Conservation (phyloP, 2,888 invertebrate species). For the Gymnoscelis rufifasciata region DNA sequence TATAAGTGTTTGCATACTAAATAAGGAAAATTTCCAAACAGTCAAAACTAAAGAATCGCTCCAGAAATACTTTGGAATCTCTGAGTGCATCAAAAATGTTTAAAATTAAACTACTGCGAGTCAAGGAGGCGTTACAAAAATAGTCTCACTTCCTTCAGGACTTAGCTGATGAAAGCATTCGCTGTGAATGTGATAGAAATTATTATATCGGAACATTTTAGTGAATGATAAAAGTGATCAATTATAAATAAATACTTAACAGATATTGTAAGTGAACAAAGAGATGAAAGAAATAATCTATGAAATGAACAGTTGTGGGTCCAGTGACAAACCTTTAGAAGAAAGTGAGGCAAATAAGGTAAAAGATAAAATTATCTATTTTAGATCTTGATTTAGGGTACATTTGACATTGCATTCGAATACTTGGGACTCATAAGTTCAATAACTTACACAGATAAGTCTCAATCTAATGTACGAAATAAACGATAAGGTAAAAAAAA, state of each 20-base stretch:
- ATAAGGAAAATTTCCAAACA: constrained; percentile 19
- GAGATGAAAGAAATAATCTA: constrained; percentile 4
- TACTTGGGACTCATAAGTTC: no score
- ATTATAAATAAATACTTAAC: no score
- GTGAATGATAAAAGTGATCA: neutral
- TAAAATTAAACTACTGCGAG: constrained; percentile 54
- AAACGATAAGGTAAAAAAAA: no score
- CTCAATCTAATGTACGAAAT: no score
- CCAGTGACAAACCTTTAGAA: no score
- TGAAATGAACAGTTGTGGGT: constrained; percentile 13
- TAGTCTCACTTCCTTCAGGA: constrained; percentile 44
- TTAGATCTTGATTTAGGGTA: no score
- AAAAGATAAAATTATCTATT: no score
- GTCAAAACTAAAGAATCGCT: constrained; percentile 25
- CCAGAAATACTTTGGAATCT: constrained; percentile 35
- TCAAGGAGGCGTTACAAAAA: constrained; percentile 54
- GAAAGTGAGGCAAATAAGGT: constrained; percentile 10
- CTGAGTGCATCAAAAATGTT: constrained; percentile 63
- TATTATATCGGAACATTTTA: no score
- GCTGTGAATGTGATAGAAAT: constrained; percentile 5
- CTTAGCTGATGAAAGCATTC: constrained; percentile 22
- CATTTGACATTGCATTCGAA: no score
- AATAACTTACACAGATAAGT: no score
- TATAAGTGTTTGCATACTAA: no score
- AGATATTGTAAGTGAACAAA: no score